Base-by-base conservation (phyloP, 2,888 invertebrate genomes). In the Girardia tigrina region DNA sequence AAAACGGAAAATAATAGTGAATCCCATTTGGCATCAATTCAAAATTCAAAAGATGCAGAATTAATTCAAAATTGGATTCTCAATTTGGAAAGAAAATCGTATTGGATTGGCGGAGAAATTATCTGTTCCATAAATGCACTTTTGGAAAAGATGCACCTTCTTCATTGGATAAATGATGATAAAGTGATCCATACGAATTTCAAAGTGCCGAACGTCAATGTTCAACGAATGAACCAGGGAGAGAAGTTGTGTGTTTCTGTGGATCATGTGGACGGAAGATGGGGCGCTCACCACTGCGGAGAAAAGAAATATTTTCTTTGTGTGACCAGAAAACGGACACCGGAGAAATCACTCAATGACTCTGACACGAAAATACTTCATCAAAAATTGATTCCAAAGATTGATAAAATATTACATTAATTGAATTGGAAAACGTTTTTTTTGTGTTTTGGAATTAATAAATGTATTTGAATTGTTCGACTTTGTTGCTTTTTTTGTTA, bases 21-120 rank as follows among this genome's bases (percentile, higher is more conserved):
- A 6, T 56, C 56, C 23, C 56, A 56, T 56, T n/a, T 56, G 4
- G n/a, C 56, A 20, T 56, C 56, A 4, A 56, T 56, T 56, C 56
- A 56, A 56, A 56, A 56, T 56, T 2, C 4, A n/a, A 56, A 4
- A 2, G 56, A 56, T 20, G 56, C 23, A 2, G 23, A 56, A 56
- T 23, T 56, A 6, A 56, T 56, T 56, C 56, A 56, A 56, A 56
- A 56, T 56, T 56, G 56, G 56, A 56, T 56, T 56, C n/a, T 56
- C n/a, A 56, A 56, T 56, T 56, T 56, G n/a, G 56, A 56, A n/a
- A 56, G 56, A 56, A 56, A 56, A 56, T 56, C 56, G 23, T 56
- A 20, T n/a, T 56, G 56, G 56, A 56, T 56, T 56, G 56, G 56
- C n/a, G 56, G 56, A 20, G 56, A 56, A 56, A 56, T 56, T 8